Evolutionary conservation across 2,888 invertebrate genomes (phyloP).

Genomic region (Neoaliturus tenellus): DNA sequence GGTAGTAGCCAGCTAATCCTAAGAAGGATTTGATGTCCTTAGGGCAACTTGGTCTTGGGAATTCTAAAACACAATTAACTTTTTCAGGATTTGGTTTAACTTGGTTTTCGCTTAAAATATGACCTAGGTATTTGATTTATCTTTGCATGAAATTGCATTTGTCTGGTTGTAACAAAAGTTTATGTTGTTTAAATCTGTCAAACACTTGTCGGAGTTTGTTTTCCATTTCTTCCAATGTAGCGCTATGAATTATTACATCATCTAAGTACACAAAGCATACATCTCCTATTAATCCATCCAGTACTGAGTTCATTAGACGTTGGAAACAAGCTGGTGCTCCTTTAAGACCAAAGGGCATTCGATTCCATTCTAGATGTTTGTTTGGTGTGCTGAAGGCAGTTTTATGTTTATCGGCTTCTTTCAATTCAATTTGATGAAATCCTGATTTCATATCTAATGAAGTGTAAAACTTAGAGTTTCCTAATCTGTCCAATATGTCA

Average conservation of each 20-base stretch:
- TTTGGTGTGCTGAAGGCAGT: constrained; percentile 68
- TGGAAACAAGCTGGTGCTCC: constrained; percentile 68
- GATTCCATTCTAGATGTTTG: constrained; percentile 67
- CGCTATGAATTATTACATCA: constrained; percentile 35
- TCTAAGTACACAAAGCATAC: constrained; percentile 41
- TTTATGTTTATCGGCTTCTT: constrained; percentile 66
- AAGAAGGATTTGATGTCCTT: constrained; percentile 9
- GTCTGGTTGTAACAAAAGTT: neutral
- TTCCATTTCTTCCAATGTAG: constrained; percentile 22
- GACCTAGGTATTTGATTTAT: constrained; percentile 15
- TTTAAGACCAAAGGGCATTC: constrained; percentile 69
- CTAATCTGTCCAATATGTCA: constrained; percentile 35
- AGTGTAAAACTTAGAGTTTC: constrained; percentile 21
- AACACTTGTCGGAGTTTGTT: constrained; percentile 18
- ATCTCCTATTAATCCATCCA: constrained; percentile 63
- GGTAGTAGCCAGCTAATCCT: constrained; percentile 16
- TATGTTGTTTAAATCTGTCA: neutral
- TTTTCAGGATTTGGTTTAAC: constrained; percentile 33
- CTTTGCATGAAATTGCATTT: constrained; percentile 8
- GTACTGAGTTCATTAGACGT: constrained; percentile 67
- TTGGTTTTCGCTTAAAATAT: neutral
- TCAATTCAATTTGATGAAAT: constrained; percentile 68
- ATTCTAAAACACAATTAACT: neutral
- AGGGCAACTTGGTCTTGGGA: constrained; percentile 1
- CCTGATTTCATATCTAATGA: constrained; percentile 36